phyloP scores from a whole-genome alignment of 2,888 invertebrate species.

The Molorchus minor region DNA sequence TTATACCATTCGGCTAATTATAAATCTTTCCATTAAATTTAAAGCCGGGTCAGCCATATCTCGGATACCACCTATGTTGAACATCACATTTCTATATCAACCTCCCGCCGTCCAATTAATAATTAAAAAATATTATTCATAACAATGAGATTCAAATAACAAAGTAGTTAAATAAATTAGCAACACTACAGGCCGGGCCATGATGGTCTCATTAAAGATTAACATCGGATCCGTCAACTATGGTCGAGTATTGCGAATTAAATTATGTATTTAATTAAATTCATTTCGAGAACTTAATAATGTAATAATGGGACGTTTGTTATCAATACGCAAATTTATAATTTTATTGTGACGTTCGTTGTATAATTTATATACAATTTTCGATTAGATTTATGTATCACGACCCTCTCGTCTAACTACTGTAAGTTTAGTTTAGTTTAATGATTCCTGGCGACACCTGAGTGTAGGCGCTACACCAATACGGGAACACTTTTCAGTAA shows the following conservation, averaged over 20 bases:
- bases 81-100: constrained; percentile 36
- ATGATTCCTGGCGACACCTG: not conserved
- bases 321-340: constrained; percentile 53
- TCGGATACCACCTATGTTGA: constrained; percentile 26
- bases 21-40: constrained; percentile 39
- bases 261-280: constrained; percentile 54
- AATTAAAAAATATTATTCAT: constrained; percentile 51
- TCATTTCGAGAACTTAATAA: constrained; percentile 52
- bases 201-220: constrained; percentile 60
- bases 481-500: no score
- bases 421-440: constrained; percentile 1
- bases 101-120: constrained; percentile 50
- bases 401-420: constrained; percentile 1
- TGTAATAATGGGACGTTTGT: constrained; percentile 54
- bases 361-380: constrained; percentile 40
- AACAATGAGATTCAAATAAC: constrained; percentile 46
- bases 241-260: constrained; percentile 30
- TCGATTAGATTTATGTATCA: constrained; percentile 19
- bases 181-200: constrained; percentile 53
- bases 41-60: constrained; percentile 17
- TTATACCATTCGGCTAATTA: constrained; percentile 44
- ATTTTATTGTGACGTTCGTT: constrained; percentile 46
- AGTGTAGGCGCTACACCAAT: no score
- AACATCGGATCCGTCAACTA: constrained; percentile 47
- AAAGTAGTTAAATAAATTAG: constrained; percentile 53